These are phyloP conservation scores for Andrena flavipes DNA, from an alignment of 2,888 invertebrate genomes.

Conservation along the genomic window DNA sequence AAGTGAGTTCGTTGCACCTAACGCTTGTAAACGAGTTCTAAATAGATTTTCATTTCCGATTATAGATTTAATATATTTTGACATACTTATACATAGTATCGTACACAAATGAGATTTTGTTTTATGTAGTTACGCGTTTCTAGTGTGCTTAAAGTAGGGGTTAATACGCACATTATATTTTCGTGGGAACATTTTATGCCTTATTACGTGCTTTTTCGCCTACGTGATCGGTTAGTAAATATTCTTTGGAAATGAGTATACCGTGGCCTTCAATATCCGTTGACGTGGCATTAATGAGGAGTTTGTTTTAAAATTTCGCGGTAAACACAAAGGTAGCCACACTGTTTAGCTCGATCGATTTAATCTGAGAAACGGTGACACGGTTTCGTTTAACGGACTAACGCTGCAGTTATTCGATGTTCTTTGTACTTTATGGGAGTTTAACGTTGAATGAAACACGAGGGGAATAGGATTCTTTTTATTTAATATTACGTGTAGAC, in stretches of 20 bases:
- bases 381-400: slow-evolving; percentile 56
- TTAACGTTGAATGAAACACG: neutral
- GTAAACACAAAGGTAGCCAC: slow-evolving; percentile 45
- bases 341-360: slow-evolving; percentile 65
- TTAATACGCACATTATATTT: no score
- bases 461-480: neutral
- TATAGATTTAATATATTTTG: neutral
- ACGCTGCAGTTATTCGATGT: slow-evolving; percentile 23
- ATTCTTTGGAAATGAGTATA: neutral
- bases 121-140: neutral
- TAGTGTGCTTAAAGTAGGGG: no score
- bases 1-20: neutral
- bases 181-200: no score
- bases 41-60: neutral
- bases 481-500: no score
- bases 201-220: no score
- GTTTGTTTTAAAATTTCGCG: slow-evolving; percentile 11
- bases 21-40: neutral
- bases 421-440: slow-evolving; percentile 9
- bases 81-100: no score
- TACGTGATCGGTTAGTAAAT: neutral
- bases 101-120: no score
- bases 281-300: neutral
- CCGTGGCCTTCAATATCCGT: neutral
- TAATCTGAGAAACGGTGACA: slow-evolving; percentile 64